Evolutionary conservation across 2,888 invertebrate genomes (phyloP).

Genomic region (Chelonus formosanus): DNA sequence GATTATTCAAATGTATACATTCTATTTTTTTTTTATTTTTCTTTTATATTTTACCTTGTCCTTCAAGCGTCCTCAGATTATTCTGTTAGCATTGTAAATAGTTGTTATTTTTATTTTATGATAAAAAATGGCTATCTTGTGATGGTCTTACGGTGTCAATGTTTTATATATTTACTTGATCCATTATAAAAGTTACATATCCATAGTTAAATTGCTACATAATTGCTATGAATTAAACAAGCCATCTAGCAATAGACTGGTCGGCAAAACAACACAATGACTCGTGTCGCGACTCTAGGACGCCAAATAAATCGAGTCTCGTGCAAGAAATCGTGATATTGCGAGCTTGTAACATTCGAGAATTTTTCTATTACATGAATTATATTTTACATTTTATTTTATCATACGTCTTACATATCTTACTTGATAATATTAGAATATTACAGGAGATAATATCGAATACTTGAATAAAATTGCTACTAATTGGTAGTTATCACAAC

Average conservation of each 20-base stretch:
- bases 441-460: too few species aligned
- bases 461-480: too few species aligned
- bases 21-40: conserved; percentile 12
- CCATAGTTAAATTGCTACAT: not conserved
- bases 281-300: conserved; percentile 20
- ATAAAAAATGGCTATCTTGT: not conserved
- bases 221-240: not conserved
- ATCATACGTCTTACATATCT: too few species aligned
- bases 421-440: too few species aligned
- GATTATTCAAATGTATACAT: conserved; percentile 6
- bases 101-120: conserved; percentile 1
- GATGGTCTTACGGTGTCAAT: too few species aligned
- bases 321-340: not conserved
- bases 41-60: conserved; percentile 7
- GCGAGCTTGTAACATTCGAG: too few species aligned
- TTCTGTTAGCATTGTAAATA: not conserved
- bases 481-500: too few species aligned
- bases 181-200: too few species aligned
- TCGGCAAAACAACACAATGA: conserved; percentile 14
- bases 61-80: conserved; percentile 22
- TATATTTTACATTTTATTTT: too few species aligned
- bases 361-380: too few species aligned
- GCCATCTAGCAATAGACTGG: too few species aligned
- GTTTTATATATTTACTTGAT: too few species aligned
- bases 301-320: conserved; percentile 22